These are phyloP conservation scores for Forbesichthys agassizii DNA, from an alignment of 2,113 vertebrate genomes.

Conservation along the genomic window DNA sequence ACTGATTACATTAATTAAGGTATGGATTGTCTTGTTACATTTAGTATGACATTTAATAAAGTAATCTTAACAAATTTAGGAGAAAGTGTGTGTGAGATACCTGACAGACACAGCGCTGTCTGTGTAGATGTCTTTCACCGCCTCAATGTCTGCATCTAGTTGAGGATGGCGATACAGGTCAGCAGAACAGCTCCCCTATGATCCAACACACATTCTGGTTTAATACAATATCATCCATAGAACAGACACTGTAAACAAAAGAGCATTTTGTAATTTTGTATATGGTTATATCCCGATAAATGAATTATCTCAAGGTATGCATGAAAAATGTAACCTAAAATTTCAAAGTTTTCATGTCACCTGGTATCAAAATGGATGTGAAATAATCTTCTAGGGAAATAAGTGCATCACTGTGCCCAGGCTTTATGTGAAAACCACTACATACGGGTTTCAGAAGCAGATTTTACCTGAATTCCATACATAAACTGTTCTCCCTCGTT, in stretches of 20 bases:
- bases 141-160: conserved; percentile 96
- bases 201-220: conserved; percentile 33
- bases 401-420: too few species aligned
- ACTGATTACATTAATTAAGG: not conserved
- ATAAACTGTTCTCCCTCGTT: conserved; percentile 97
- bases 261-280: too few species aligned
- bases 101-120: conserved; percentile 94
- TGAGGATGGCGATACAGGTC: conserved; percentile 97
- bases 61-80: too few species aligned
- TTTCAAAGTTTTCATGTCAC: too few species aligned
- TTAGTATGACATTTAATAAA: not conserved
- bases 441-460: not conserved
- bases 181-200: conserved; percentile 92
- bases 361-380: too few species aligned
- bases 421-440: conserved; percentile 2
- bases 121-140: conserved; percentile 97
- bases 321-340: too few species aligned
- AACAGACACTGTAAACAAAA: not conserved
- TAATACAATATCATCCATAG: not conserved
- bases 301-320: too few species aligned
- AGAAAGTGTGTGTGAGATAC: conserved; percentile 61
- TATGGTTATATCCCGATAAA: too few species aligned
- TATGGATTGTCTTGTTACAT: not conserved
- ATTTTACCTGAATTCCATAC: conserved; percentile 92
- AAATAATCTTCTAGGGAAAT: too few species aligned